Conservation (phyloP, 2,797 vertebrate species). For the Ataeniobius toweri region DNA sequence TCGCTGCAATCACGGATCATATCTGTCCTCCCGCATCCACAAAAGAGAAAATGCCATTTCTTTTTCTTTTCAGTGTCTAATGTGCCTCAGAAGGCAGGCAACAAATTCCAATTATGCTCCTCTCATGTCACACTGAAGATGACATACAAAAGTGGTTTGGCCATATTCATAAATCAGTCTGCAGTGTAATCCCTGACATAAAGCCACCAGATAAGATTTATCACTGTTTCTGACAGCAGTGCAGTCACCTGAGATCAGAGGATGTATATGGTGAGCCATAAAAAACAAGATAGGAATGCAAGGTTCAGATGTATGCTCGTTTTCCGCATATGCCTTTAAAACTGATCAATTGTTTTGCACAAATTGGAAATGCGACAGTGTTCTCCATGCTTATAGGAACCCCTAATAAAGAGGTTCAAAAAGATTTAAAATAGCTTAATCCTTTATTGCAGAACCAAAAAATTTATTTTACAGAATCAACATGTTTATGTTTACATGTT, state of each 20-base stretch:
- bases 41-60: slow-evolving; percentile 33
- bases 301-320: neutral
- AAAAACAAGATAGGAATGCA: slow-evolving; percentile 9
- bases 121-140: slow-evolving; percentile 57
- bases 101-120: slow-evolving; percentile 68
- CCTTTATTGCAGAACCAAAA: neutral
- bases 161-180: slow-evolving; percentile 58
- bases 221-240: slow-evolving; percentile 46
- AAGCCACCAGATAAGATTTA: slow-evolving; percentile 27
- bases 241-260: slow-evolving; percentile 33
- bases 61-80: slow-evolving; percentile 38
- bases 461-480: neutral
- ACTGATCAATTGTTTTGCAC: neutral
- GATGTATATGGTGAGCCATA: slow-evolving; percentile 25
- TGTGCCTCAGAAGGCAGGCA: slow-evolving; percentile 54
- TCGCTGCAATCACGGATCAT: slow-evolving; percentile 12
- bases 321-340: neutral
- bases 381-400: neutral
- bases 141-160: slow-evolving; percentile 60
- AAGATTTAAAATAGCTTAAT: neutral
- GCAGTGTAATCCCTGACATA: slow-evolving; percentile 34
- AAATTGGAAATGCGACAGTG: neutral
- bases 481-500: too few relatives aligned
- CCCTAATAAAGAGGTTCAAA: neutral
- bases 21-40: slow-evolving; percentile 13